Conservation (phyloP, 2,888 invertebrate genomes). For the Aphodius granarius region DNA sequence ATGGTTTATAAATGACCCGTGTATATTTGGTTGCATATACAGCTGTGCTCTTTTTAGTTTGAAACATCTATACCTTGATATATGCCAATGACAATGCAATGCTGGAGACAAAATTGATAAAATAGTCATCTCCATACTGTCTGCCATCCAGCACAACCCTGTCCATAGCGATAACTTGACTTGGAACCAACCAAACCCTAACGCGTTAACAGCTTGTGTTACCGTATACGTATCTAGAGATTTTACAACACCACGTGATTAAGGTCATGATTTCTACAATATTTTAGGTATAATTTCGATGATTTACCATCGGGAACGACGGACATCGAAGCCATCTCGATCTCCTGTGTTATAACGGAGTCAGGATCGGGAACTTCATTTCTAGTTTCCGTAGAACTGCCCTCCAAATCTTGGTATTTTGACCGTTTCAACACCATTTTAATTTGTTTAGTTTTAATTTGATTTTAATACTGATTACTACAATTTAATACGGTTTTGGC, state of each 20-base stretch:
- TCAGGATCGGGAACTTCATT: constrained; percentile 57
- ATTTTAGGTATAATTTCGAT: background rate
- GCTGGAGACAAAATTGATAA: constrained; percentile 91
- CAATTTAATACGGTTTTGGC: background rate
- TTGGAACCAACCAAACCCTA: constrained; percentile 90
- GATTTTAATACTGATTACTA: background rate
- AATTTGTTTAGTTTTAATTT: background rate
- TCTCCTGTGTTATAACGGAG: constrained; percentile 58
- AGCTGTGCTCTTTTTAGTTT: no score
- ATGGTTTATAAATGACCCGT: no score
- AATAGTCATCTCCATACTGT: constrained; percentile 98
- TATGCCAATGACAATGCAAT: constrained; percentile 92
- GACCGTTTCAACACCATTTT: constrained; percentile 58
- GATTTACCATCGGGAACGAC: constrained; percentile 76
- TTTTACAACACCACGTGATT: constrained; percentile 22
- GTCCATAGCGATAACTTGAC: constrained; percentile 83
- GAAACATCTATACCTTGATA: constrained; percentile 64
- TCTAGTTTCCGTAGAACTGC: constrained; percentile 48
- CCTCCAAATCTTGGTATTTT: constrained; percentile 66
- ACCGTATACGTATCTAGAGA: constrained; percentile 81
- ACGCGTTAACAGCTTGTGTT: constrained; percentile 82
- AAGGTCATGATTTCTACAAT: no score
- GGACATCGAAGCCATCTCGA: constrained; percentile 79
- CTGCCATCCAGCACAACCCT: constrained; percentile 94
- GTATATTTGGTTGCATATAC: no score